Conservation (phyloP, 2,888 invertebrate species). For the Orchesellides sinensis region DNA sequence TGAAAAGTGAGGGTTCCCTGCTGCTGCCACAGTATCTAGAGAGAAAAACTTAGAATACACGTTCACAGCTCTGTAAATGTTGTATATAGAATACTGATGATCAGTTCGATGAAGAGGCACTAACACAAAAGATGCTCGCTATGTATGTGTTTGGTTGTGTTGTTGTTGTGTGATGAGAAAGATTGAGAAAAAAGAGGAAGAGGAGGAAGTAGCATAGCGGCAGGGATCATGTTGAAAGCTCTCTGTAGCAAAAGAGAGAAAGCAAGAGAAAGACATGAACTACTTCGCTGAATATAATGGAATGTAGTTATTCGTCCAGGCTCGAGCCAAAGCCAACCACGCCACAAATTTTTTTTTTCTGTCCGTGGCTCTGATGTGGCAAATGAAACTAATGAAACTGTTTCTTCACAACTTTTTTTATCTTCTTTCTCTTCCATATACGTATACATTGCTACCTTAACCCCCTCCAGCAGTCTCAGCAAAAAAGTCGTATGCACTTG, state of each 20-base stretch:
- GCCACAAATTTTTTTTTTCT: neutral
- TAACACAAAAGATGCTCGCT: conserved; percentile 43
- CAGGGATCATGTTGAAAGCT: too few species aligned
- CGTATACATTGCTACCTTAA: too few species aligned
- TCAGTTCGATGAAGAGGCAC: conserved; percentile 48
- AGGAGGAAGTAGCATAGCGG: neutral
- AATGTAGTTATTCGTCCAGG: too few species aligned
- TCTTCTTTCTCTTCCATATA: neutral
- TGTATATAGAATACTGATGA: conserved; percentile 52
- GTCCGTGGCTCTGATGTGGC: neutral
- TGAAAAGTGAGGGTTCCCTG: neutral
- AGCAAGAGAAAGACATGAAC: too few species aligned
- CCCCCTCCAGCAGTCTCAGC: conserved; percentile 29
- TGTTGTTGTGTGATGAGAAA: conserved; percentile 48
- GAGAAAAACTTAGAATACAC: too few species aligned
- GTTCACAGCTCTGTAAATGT: conserved; percentile 16
- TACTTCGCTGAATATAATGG: too few species aligned
- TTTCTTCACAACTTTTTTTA: conserved; percentile 37
- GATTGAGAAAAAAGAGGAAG: conserved; percentile 21
- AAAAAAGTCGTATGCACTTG: conserved; percentile 4
- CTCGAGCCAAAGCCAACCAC: too few species aligned
- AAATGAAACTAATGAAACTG: conserved; percentile 40
- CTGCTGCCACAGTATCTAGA: neutral
- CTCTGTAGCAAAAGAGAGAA: too few species aligned
- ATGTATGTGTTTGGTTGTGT: too few species aligned